Evolutionary conservation across 2,797 vertebrate species (phyloP), one percentile per base, ranked within the genome.

Genomic region (Coregonus ussuriensis): DNA sequence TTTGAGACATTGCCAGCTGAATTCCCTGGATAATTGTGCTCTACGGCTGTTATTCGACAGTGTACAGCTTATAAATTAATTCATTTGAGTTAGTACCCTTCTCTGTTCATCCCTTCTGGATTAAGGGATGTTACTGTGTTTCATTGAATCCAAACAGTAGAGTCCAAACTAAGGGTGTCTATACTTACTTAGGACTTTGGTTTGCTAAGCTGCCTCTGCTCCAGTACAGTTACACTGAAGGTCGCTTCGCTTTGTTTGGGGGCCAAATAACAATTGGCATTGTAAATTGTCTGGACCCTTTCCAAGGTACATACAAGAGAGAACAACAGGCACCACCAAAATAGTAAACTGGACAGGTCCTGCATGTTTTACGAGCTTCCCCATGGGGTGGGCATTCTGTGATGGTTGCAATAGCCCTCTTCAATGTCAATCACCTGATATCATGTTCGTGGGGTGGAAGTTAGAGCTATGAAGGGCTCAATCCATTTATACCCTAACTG

Each of bases 271-370:
- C 93, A 93, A 93, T 91, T 89, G 92, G 79, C 88, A 85, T 89
- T 88, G 92, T 92, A 51, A 72, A 77, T 79, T 77, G 65, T 77
- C 78, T 87, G 90, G 84, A 87, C 74, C 15, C 63, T 79, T 82
- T 90, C 88, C 91, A 91, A 79, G 66, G 75, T 68, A 79, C 91
- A 91, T 93, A 72, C 83, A 92, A 86, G 71, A n/a, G 72, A 25
- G 59, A 82, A 91, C 91, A 89, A 90, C 91, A 88, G 81, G 83
- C 82, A 51, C 47, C 77, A 88, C 91, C 47, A 87, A 93, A 95
- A 95, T 95, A 95, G 92, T 87, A 86, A 80, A 79, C 78, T 71
- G 77, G 72, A 88, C 91, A 87, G 87, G 85, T 93, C 86, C 78
- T 71, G 74, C 74, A 79, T 89, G 88, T 63, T 88, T 89, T 21